Evolutionary conservation across 1,140 invertebrate genomes (phyloP).

Genomic region (Anthonomus grandis): DNA sequence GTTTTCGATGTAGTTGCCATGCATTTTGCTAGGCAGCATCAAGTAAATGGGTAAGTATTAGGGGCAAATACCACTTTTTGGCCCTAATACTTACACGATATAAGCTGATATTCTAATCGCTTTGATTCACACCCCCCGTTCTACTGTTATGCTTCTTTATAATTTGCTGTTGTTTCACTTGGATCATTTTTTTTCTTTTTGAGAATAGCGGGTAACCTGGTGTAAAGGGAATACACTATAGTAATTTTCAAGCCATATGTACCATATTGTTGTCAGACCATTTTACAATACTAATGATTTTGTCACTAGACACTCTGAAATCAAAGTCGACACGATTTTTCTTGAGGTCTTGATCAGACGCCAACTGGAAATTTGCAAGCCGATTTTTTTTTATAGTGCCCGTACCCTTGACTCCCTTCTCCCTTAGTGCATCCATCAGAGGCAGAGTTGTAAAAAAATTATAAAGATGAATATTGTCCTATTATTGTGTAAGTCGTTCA

Average conservation of each 20-base stretch:
- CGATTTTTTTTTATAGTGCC: slow-evolving; percentile 27
- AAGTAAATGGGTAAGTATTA: slow-evolving; percentile 38
- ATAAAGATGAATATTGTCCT: slow-evolving; percentile 26
- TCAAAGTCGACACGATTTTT: slow-evolving; percentile 20
- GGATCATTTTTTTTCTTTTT: slow-evolving; percentile 27
- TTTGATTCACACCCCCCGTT: slow-evolving; percentile 39
- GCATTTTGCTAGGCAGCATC: slow-evolving; percentile 43
- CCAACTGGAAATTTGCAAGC: background rate
- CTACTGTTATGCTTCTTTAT: slow-evolving; percentile 35
- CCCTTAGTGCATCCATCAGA: slow-evolving; percentile 22
- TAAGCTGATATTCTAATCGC: slow-evolving; percentile 41
- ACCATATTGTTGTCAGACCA: slow-evolving; percentile 38
- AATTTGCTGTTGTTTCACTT: slow-evolving; percentile 33
- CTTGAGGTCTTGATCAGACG: background rate
- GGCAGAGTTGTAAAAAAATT: slow-evolving; percentile 27
- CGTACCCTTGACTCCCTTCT: slow-evolving; percentile 23
- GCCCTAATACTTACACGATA: slow-evolving; percentile 36
- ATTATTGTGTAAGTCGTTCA: no score
- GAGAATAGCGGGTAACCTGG: slow-evolving; percentile 29
- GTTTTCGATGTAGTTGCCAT: slow-evolving; percentile 37
- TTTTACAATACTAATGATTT: slow-evolving; percentile 11
- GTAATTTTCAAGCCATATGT: slow-evolving; percentile 28
- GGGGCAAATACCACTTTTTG: slow-evolving; percentile 44
- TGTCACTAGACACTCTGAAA: slow-evolving; percentile 3
- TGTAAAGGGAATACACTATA: slow-evolving; percentile 20